Base-by-base conservation (phyloP, 2,888 invertebrate genomes). In the Griposia aprilina region DNA sequence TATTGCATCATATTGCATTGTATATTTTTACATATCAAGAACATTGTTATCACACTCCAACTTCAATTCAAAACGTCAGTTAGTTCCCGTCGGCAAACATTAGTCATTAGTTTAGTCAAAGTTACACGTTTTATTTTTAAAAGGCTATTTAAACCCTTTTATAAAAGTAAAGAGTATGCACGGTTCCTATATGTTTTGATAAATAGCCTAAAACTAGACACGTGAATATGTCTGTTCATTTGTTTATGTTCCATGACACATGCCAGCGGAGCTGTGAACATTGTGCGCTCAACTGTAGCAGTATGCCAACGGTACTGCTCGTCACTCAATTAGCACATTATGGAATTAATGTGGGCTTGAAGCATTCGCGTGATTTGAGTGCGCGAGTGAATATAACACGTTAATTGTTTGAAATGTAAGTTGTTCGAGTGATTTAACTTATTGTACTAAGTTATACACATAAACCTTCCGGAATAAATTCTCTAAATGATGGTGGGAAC, bases 301-400 rank as follows among this genome's bases (percentile, higher is more conserved):
- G n/a, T 23, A 6, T 36, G 74, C 45, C 74, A 36, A 20, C 55
- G 45, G 20, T 26, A 36, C n/a, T 15, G 71, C 23, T 65, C 26
- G 36, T 26, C 80, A 57, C 75, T 65, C 71, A 84, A 26, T 74
- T 52, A 66, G 15, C 70, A 55, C 30, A 60, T 74, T 65, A 71
- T 4, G 3, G 41, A 57, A 65, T 68, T 52, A 52, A 76, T 70
- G 45, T 17, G 57, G 2, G 5, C 50, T 57, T 52, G 4, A 57
- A 67, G 15, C 8, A 26, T 48, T 76, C 55, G 23, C 7, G 7
- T 55, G 48, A 70, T 48, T 41, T 26, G n/a, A 67, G n/a, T 66
- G 26, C 17, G 66, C 48, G 41, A 13, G 8, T 13, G 23, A 66
- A 41, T n/a, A n/a, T 4, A 36, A 48, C 63, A 15, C 26, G 3